Evolutionary conservation across 2,113 vertebrate genomes (phyloP).

Genomic region (Sorex araneus): DNA sequence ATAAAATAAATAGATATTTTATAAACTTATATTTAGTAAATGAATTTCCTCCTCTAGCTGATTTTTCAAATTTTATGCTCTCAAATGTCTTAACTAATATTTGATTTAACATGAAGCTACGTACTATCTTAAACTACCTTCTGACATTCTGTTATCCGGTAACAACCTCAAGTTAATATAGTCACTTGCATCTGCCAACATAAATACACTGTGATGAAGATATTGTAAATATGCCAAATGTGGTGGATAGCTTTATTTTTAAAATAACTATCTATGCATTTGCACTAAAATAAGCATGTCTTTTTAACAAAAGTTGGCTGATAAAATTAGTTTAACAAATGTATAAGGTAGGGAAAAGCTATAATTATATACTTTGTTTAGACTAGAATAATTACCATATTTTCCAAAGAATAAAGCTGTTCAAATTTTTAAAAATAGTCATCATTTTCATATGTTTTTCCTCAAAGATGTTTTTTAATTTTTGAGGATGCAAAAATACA

Average conservation of each 20-base stretch:
- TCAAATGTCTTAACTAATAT: neutral
- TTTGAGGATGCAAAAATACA: neutral
- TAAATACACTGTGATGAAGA: neutral
- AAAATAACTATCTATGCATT: neutral
- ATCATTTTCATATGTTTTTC: neutral
- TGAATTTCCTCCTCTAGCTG: fast-evolving
- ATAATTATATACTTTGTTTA: slow-evolving; percentile 20
- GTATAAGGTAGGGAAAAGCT: neutral
- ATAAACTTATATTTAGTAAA: neutral
- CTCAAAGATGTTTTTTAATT: neutral
- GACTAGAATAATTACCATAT: neutral
- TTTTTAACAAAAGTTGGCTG: neutral
- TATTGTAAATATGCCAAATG: neutral
- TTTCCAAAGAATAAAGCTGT: slow-evolving; percentile 10
- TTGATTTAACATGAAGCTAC: neutral
- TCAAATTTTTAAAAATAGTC: slow-evolving; percentile 38
- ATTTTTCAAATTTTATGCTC: neutral
- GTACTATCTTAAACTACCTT: neutral
- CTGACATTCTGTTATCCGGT: neutral
- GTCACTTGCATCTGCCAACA: neutral
- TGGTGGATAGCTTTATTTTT: neutral
- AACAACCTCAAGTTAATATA: neutral
- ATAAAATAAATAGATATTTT: neutral
- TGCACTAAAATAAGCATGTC: neutral
- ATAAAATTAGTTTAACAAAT: neutral